Evolutionary conservation across 2,797 vertebrate genomes (phyloP).

Genomic region (Ctenosaura bakeri): DNA sequence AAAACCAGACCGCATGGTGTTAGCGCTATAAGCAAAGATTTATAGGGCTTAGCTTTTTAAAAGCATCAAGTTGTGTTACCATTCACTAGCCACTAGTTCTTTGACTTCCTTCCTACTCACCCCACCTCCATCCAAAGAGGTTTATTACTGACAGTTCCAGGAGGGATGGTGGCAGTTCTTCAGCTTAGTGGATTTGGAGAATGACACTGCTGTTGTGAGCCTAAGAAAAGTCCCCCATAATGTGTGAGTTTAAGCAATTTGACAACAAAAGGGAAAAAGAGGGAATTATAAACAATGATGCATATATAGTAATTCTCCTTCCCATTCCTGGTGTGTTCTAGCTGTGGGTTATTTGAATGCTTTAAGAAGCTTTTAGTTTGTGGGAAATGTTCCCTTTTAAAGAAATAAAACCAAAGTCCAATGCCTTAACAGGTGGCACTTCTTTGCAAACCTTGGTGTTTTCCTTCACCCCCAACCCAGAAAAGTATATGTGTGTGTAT

Average conservation of each 20-base stretch:
- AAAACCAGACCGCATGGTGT: constrained; percentile 65
- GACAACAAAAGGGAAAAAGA: constrained; percentile 59
- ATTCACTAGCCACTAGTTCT: constrained; percentile 27
- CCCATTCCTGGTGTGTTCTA: constrained; percentile 61
- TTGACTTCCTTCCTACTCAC: not conserved
- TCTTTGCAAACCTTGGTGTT: not conserved
- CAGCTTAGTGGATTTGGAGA: constrained; percentile 64
- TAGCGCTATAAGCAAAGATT: constrained; percentile 60
- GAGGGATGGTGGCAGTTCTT: constrained; percentile 53
- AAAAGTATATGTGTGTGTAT: not conserved
- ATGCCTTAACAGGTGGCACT: not conserved
- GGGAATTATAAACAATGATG: constrained; percentile 66
- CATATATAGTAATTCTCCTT: constrained; percentile 59
- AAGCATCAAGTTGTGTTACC: constrained; percentile 43
- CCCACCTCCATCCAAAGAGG: constrained; percentile 3
- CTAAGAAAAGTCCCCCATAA: constrained; percentile 45
- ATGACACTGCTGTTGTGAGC: constrained; percentile 44
- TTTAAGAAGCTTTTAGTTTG: constrained; percentile 65
- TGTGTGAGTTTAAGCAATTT: constrained; percentile 37
- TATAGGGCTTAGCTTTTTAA: constrained; percentile 61
- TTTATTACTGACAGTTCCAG: constrained; percentile 50
- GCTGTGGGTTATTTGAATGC: constrained; percentile 61
- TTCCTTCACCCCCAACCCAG: no score
- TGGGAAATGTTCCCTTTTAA: constrained; percentile 48
- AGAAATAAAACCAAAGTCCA: constrained; percentile 49